These are phyloP conservation scores for Ictidomys tridecemlineatus DNA, from an alignment of 2,113 vertebrate genomes.

Conservation along the genomic window DNA sequence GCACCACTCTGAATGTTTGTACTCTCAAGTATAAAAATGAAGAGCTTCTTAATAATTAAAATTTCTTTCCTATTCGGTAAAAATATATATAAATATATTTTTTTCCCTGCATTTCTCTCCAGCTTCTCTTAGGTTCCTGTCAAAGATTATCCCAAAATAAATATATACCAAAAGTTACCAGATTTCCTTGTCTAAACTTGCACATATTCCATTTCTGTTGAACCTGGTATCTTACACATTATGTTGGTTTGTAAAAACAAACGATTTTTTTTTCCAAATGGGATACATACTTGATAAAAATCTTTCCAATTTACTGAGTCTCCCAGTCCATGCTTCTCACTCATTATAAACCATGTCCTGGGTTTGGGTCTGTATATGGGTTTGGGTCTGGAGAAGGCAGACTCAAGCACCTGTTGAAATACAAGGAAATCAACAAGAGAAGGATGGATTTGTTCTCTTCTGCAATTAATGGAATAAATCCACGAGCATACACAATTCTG, in stretches of 20 bases:
- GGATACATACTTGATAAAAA: neutral
- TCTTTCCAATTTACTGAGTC: neutral
- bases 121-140: neutral
- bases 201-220: neutral
- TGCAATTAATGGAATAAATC: neutral
- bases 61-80: neutral
- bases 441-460: neutral
- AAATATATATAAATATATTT: too few relatives aligned
- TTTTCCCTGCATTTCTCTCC: neutral
- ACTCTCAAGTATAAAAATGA: neutral
- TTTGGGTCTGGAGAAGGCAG: too few relatives aligned
- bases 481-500: neutral
- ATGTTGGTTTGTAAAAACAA: neutral
- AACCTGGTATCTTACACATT: neutral
- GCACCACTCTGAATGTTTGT: neutral
- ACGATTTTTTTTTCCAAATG: neutral
- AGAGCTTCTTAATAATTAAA: neutral
- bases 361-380: too few relatives aligned
- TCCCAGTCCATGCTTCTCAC: too few relatives aligned
- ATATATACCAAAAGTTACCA: neutral
- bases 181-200: neutral
- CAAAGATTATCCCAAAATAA: neutral
- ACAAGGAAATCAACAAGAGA: neutral
- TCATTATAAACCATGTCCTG: neutral
- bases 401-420: too few relatives aligned